These are phyloP conservation scores for Tetragnatha versicolor DNA, from an alignment of 1,140 invertebrate genomes.

Conservation along the genomic window DNA sequence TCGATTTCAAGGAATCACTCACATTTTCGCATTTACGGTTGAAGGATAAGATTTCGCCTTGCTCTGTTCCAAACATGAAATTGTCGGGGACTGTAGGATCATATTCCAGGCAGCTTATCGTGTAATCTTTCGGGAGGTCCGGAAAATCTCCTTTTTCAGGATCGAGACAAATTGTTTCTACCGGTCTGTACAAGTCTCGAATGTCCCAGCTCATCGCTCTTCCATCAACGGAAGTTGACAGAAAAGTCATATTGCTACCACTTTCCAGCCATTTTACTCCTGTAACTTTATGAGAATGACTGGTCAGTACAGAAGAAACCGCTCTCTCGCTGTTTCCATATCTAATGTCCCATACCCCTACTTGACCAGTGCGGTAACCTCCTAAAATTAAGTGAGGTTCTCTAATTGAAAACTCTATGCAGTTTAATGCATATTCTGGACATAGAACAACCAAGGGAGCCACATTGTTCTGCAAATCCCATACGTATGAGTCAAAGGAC, in stretches of 20 bases:
- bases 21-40: background rate
- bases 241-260: conserved; percentile 85
- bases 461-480: conserved; percentile 18
- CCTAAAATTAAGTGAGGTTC: background rate
- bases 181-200: background rate
- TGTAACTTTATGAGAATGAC: conserved; percentile 14
- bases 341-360: conserved; percentile 28
- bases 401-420: background rate
- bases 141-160: background rate
- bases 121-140: background rate
- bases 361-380: conserved; percentile 16
- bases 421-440: background rate
- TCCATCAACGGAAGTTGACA: conserved; percentile 87
- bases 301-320: background rate
- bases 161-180: background rate
- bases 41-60: conserved; percentile 19
- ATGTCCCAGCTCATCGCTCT: conserved; percentile 68
- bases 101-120: conserved; percentile 12
- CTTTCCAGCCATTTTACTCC: conserved; percentile 75
- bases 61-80: conserved; percentile 33
- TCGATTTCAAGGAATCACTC: background rate
- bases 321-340: background rate
- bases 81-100: conserved; percentile 4
- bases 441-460: background rate
- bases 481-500: conserved; percentile 1